Evolutionary conservation across 2,888 invertebrate genomes (phyloP), one percentile per base, ranked within the genome.

Genomic region (Nowickia ferox): DNA sequence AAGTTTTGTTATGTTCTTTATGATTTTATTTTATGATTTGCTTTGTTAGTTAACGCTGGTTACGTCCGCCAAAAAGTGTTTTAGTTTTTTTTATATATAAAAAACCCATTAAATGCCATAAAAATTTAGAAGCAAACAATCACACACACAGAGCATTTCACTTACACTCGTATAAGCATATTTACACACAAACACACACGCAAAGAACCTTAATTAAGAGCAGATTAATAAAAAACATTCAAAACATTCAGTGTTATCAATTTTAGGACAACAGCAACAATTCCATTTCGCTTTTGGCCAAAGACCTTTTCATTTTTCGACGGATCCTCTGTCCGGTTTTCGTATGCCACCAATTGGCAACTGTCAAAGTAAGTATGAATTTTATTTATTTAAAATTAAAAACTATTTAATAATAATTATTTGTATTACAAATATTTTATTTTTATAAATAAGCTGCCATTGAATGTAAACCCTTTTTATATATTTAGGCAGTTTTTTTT

Each of bases 231-330:
- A 91, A 93, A 92, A 74, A 66, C 86, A 86, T 91, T 93, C 89
- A 92, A 90, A 91, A 95, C 93, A 90, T 95, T 81, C 81, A 97
- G 97, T 97, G 96, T 95, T 97, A 94, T 96, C 96, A 94, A 95
- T 97, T 95, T 94, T 96, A 98, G 98, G 98, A 94, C 97, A 97
- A 94, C 98, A 98, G 94, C 97, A 98, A 94, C 97, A 97, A 94
- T 97, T 98, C 93, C 97, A 98, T 94, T 97, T 98, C 94, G 97
- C 97, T 90, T 97, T 96, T 89, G 97, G 97, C 57, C 97, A 97
- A 93, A 95, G 97, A 87, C 97, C 97, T 76, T 97, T 97, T 93
- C 96, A 97, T 83, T 97, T 98, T 91, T 97, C 97, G 88, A 95
- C 97, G 80, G 97, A 97, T 93, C 97, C 97, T 55, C 94, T 97